A percentile compares a stretch with the other conserved stretches of the same genome.
These are phyloP conservation scores for Brachypodius melanocephalos DNA, from an alignment of 2,113 vertebrate species.

Conservation along the genomic window DNA sequence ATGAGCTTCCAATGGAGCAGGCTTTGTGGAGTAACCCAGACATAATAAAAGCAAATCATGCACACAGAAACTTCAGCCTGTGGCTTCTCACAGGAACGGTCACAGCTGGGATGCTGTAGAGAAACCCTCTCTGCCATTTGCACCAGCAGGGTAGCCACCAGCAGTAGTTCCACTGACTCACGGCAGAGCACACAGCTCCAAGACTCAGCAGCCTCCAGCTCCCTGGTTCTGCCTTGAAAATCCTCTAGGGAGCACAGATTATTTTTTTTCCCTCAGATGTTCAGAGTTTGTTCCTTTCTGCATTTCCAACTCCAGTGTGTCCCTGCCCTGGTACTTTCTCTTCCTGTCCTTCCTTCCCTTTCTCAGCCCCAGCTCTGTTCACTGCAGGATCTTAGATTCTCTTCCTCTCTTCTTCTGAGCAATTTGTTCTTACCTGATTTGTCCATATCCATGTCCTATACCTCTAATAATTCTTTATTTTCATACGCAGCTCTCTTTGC, in stretches of 20 bases:
- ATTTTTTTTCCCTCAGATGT: not conserved
- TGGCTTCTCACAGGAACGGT: not conserved
- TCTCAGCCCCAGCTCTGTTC: not conserved
- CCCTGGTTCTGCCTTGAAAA: not conserved
- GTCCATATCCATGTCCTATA: not conserved
- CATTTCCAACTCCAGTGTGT: not conserved
- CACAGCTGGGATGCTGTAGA: not conserved
- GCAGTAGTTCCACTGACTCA: not conserved
- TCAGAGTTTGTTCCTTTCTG: not conserved
- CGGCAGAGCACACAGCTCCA: not conserved
- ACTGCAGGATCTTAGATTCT: not conserved
- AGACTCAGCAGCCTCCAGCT: not conserved
- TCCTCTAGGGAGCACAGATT: not conserved
- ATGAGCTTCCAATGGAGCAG: not conserved
- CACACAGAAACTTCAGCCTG: not conserved
- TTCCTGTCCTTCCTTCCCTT: not conserved
- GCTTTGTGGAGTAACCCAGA: not conserved
- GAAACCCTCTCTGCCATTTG: not conserved
- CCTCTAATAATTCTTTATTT: not conserved
- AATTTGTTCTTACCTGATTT: not conserved
- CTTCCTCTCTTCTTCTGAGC: not conserved
- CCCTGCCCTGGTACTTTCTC: not conserved
- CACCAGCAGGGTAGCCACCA: not conserved
- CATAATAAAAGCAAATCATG: not conserved
- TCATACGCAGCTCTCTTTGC: not conserved